Base-by-base conservation (phyloP, 2,797 vertebrate species). In the Takifugu rubripes region DNA sequence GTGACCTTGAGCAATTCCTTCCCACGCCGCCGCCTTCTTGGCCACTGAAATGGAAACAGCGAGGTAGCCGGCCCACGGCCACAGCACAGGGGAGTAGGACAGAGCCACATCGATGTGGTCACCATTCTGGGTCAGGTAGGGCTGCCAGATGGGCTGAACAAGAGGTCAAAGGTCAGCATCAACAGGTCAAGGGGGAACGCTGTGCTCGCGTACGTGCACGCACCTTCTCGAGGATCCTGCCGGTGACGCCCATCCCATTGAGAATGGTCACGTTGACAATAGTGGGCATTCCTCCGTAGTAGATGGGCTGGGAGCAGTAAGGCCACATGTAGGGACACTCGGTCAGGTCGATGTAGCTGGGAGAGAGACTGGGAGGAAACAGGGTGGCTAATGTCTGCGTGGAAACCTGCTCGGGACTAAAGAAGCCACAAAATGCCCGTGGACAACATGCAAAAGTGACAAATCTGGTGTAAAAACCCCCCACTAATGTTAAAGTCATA, bases 251-350 rank as follows among this genome's bases (percentile, higher is more conserved):
- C 97, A 99, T 99, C 47, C 97, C 97, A 6, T 99, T 99, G 17
- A 99, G 94, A 65, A 99, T 96, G 25, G 97, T 99, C 59, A 99
- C 92, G 43, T 99, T 99, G 68, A 98, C 93, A 29, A 99, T 94
- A 15, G 96, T 96, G 50, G 97, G 97, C 96, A 99, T 99, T 45
- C 97, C 97, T 70, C 97, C 97, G 0, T 98, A 99, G 89, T 99
- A 99, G 82, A 99, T 97, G 60, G 97, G 97, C 86, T 99, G 97
- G 47, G 97, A 99, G 87, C 97, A 99, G 85, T 99, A 99, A 14
- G 97, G 97, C 97, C 97, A 99, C 97, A 99, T 99, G 89, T 99
- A 99, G 0, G 97, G 97, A 79, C 93, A 95, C 85, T 99, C 97
- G 0, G 97, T 99, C 75, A 99, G 89, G 82, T 99, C 97, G 26